Conservation (phyloP, 2,888 invertebrate species). For the Isoperla grammatica region DNA sequence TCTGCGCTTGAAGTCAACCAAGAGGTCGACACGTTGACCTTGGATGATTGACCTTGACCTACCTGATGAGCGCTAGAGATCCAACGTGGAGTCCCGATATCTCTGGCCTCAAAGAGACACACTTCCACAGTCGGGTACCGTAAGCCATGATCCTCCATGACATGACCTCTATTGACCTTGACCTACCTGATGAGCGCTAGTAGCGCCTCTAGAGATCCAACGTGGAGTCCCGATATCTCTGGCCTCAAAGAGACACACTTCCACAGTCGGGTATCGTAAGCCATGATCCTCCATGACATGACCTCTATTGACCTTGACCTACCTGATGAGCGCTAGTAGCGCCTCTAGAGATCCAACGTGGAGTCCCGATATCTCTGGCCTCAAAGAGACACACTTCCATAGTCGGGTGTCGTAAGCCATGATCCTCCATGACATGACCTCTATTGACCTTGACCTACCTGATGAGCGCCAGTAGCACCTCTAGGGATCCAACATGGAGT, state of each 20-base stretch:
- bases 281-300: slow-evolving; percentile 96
- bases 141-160: slow-evolving; percentile 97
- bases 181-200: slow-evolving; percentile 74
- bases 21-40: no score
- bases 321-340: slow-evolving; percentile 77
- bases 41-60: no score
- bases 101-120: slow-evolving; percentile 93
- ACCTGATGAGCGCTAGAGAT: slow-evolving; percentile 77
- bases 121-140: slow-evolving; percentile 91
- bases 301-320: no score
- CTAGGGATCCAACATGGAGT: slow-evolving; percentile 81
- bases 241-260: slow-evolving; percentile 92
- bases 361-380: slow-evolving; percentile 94
- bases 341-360: slow-evolving; percentile 86
- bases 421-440: slow-evolving; percentile 93
- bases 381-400: slow-evolving; percentile 93
- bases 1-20: no score
- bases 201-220: slow-evolving; percentile 81
- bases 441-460: no score
- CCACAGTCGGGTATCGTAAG: slow-evolving; percentile 95
- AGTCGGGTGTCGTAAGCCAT: slow-evolving; percentile 94
- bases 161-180: no score
- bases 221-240: slow-evolving; percentile 92
- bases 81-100: slow-evolving; percentile 91
- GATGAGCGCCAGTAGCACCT: slow-evolving; percentile 79